These are phyloP conservation scores for Sinosuthora webbiana DNA, from an alignment of 2,113 vertebrate genomes.

Conservation along the genomic window DNA sequence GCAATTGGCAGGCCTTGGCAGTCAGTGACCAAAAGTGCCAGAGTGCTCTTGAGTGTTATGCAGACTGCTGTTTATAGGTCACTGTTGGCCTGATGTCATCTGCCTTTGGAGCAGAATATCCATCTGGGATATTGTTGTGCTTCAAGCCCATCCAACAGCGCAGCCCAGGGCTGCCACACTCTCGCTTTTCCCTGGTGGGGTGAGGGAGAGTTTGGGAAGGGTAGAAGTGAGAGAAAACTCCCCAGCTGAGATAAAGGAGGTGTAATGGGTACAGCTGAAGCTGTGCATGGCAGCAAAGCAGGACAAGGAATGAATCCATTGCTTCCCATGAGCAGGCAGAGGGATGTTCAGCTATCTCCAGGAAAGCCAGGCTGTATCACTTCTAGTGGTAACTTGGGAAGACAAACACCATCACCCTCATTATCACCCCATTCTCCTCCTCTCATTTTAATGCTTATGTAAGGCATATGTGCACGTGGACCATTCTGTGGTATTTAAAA, in stretches of 20 bases:
- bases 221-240: not conserved
- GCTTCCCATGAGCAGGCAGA: not conserved
- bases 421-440: not conserved
- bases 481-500: not conserved
- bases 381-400: not conserved
- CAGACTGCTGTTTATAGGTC: rapidly evolving
- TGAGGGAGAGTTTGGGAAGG: not conserved
- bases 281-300: not conserved
- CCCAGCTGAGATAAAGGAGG: not conserved
- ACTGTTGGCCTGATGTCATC: not conserved
- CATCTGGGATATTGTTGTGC: not conserved
- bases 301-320: not conserved
- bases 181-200: not conserved
- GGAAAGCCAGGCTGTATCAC: not conserved
- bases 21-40: too few species aligned
- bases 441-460: not conserved
- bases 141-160: not conserved
- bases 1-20: not conserved
- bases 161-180: rapidly evolving
- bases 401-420: not conserved
- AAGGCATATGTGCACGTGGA: not conserved
- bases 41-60: rapidly evolving
- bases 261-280: not conserved
- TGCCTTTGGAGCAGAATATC: not conserved
- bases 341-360: not conserved